A percentile compares a stretch with the other conserved stretches of the same genome.
Evolutionary conservation across 2,888 invertebrate species (phyloP).

Genomic region (Molorchus minor): DNA sequence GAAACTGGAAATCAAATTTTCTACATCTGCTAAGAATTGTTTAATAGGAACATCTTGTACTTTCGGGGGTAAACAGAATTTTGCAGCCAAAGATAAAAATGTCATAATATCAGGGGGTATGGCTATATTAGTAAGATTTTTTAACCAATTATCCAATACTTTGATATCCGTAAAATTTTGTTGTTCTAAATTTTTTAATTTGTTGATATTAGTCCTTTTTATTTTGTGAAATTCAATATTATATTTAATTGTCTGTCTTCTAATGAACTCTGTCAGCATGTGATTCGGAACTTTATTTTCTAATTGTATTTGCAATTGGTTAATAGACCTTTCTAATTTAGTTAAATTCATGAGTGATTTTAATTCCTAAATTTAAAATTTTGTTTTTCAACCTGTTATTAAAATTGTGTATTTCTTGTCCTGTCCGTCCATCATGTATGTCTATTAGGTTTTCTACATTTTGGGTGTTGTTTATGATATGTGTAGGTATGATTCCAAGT

Average conservation of each 20-base stretch:
- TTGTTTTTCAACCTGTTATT: background rate
- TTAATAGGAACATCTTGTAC: conserved; percentile 1
- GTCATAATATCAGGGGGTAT: conserved; percentile 28
- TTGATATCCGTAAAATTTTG: no score
- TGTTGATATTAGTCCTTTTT: no score
- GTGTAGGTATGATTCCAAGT: background rate
- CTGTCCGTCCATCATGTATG: background rate
- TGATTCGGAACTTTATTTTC: no score
- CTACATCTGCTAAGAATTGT: conserved; percentile 24
- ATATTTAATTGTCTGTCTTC: no score
- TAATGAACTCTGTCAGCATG: no score
- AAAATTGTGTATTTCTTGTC: background rate
- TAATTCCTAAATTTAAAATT: no score
- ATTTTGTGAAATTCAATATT: no score
- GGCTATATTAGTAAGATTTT: conserved; percentile 28
- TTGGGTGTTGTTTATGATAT: background rate
- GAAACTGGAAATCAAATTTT: conserved; percentile 18
- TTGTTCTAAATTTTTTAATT: no score
- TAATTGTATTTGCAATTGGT: no score
- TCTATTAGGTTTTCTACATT: background rate
- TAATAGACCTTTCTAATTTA: no score
- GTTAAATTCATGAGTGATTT: background rate
- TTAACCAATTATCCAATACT: no score
- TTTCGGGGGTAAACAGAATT: conserved; percentile 20
- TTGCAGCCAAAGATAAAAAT: conserved; percentile 28